Evolutionary conservation across 2,888 invertebrate species (phyloP).

Genomic region (Tethea ocularis): DNA sequence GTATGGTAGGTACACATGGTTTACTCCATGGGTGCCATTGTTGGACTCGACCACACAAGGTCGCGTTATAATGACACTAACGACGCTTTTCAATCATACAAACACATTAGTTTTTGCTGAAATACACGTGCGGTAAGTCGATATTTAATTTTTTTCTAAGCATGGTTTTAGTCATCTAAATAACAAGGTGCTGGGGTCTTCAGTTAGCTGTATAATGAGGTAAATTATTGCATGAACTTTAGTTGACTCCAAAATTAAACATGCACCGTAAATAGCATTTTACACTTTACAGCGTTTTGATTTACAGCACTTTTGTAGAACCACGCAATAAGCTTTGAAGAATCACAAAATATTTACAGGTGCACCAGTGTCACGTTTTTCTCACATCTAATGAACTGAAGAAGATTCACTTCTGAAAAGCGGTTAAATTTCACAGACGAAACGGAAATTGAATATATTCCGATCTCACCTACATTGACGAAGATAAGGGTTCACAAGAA

Average conservation of each 20-base stretch:
- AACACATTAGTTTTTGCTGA: slow-evolving; percentile 59
- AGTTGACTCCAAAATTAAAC: slow-evolving; percentile 79
- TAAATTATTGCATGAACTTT: slow-evolving; percentile 66
- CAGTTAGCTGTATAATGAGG: slow-evolving; percentile 57
- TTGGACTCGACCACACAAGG: slow-evolving; percentile 62
- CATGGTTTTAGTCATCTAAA: slow-evolving; percentile 50
- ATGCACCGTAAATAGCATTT: slow-evolving; percentile 49
- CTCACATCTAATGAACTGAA: slow-evolving; percentile 62
- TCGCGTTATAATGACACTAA: slow-evolving; percentile 60
- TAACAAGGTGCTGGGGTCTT: slow-evolving; percentile 74
- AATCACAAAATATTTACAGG: slow-evolving; percentile 58
- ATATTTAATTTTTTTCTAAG: slow-evolving; percentile 46
- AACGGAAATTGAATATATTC: slow-evolving; percentile 91
- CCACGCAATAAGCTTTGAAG: slow-evolving; percentile 56
- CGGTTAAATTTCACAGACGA: slow-evolving; percentile 87
- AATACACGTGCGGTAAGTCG: slow-evolving; percentile 71
- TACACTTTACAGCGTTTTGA: slow-evolving; percentile 37
- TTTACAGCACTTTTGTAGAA: slow-evolving; percentile 55
- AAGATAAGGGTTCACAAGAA: slow-evolving; percentile 91
- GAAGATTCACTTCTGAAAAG: slow-evolving; percentile 53
- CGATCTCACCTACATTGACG: slow-evolving; percentile 91
- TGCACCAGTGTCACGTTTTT: slow-evolving; percentile 71
- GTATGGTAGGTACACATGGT: slow-evolving; percentile 23
- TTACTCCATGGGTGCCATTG: slow-evolving; percentile 44
- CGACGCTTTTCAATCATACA: slow-evolving; percentile 57